phyloP scores from a whole-genome alignment of 2,888 invertebrate species.

The Lithosia quadra region DNA sequence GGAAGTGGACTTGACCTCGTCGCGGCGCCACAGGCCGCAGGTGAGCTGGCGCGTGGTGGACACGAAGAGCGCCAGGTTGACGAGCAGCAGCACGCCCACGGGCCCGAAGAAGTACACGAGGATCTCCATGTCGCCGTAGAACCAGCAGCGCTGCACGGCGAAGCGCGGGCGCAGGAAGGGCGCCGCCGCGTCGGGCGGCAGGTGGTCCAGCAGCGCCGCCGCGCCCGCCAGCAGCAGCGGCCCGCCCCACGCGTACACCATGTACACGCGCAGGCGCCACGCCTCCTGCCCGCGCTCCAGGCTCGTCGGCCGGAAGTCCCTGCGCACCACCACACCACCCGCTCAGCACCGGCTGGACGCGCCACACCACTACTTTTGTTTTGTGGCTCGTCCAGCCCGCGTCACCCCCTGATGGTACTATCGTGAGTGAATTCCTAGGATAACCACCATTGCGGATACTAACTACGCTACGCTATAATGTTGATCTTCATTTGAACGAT shows the following conservation, averaged over 20 bases:
- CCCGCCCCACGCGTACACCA: conserved; percentile 95
- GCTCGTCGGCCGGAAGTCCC: conserved; percentile 94
- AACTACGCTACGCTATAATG: too few species aligned
- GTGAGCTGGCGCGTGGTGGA: conserved; percentile 94
- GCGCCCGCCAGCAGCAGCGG: conserved; percentile 92
- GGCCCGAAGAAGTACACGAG: conserved; percentile 95
- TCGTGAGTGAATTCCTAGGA: too few species aligned
- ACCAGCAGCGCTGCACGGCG: conserved; percentile 93
- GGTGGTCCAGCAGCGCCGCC: conserved; percentile 91
- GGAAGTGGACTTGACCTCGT: conserved; percentile 93
- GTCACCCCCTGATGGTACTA: too few species aligned
- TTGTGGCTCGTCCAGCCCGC: background rate
- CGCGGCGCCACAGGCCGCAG: conserved; percentile 95
- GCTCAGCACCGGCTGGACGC: too few species aligned
- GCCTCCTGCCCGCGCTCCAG: conserved; percentile 95
- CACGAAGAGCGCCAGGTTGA: conserved; percentile 93
- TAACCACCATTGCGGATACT: too few species aligned
- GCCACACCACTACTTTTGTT: background rate
- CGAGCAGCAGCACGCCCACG: conserved; percentile 91
- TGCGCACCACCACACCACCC: conserved; percentile 67
- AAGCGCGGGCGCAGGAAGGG: conserved; percentile 92
- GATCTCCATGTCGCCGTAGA: conserved; percentile 93
- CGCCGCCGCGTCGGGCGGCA: conserved; percentile 85
- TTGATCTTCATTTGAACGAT: too few species aligned
- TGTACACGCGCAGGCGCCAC: conserved; percentile 92